Conservation (phyloP, 2,888 invertebrate species). For the Desoria tigrina region DNA sequence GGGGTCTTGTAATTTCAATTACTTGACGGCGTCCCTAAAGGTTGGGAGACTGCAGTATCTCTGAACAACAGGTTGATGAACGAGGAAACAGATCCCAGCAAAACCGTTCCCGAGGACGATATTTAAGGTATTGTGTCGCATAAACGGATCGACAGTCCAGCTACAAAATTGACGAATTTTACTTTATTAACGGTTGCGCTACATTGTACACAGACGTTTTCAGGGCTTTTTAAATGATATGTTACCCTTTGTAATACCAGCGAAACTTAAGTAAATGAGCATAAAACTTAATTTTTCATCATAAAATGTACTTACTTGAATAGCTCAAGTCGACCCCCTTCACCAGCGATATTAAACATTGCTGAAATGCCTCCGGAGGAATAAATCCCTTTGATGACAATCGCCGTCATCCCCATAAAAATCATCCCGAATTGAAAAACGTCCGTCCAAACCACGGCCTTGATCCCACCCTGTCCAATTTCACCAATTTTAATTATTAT, state of each 20-base stretch:
- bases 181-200: neutral
- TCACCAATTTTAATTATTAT: no score
- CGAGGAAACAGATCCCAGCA: slow-evolving; percentile 40
- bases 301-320: slow-evolving; percentile 25
- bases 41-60: slow-evolving; percentile 47
- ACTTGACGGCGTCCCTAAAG: slow-evolving; percentile 37
- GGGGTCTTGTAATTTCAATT: slow-evolving; percentile 1
- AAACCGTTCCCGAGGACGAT: slow-evolving; percentile 48
- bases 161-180: slow-evolving; percentile 22
- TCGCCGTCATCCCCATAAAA: slow-evolving; percentile 60
- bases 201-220: neutral
- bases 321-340: slow-evolving; percentile 35
- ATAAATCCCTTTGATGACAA: slow-evolving; percentile 43
- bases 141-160: slow-evolving; percentile 49
- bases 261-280: neutral
- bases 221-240: neutral
- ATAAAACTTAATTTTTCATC: neutral
- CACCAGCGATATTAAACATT: slow-evolving; percentile 40
- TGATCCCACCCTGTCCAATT: slow-evolving; percentile 69
- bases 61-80: slow-evolving; percentile 51
- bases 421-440: slow-evolving; percentile 70
- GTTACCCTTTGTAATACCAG: no score
- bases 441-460: slow-evolving; percentile 80
- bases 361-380: slow-evolving; percentile 43
- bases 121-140: slow-evolving; percentile 51